Base-by-base conservation (phyloP, 2,888 invertebrate genomes). In the Megalurothrips usitatus region DNA sequence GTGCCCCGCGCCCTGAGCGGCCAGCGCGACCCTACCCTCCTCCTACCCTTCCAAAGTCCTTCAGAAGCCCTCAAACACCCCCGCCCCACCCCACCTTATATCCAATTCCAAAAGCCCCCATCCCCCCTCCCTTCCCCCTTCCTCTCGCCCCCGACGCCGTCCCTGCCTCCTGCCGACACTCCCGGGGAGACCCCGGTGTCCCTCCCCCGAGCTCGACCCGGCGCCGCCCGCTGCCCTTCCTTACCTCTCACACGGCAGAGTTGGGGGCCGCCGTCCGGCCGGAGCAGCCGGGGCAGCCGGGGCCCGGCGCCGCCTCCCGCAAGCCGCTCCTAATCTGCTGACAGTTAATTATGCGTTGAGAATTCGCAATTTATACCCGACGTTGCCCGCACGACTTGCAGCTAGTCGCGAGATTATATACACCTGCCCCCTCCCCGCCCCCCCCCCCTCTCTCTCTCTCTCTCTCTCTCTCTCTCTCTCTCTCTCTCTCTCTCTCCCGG, bases 281-380 rank as follows among this genome's bases (percentile, higher is more conserved):
- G 86, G 86, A 84, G 86, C 86, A 86, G 86, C 86, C 84, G 84
- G 6, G 19, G 52, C 52, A 9, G 52, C 52, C 12, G 52, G 52
- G 52, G 52, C 19, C 84, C 85, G 84, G 84, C 86, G 86, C 85
- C 85, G 85, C 85, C 81, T 68, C n/a, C 79, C 68, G 68, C 81
- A 47, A 79, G 80, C 80, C 79, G 58, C 34, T 78, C 80, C 79
- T 75, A 75, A 75, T 75, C 68, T 75, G 68, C 68, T 75, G 68
- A 75, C 68, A 75, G 23, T 75, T 75, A 75, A 75, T 75, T 75
- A 75, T 75, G 68, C 68, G 68, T 23, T 26, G 58, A n/a, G 68
- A 75, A 75, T 75, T 75, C 26, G 68, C 68, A 26, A 75, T 75
- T 75, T 26, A 75, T 75, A 26, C 68, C 12, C 68, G 26, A 79